Base-by-base conservation (phyloP, 2,797 vertebrate species). In the Tokudaia muenninki region DNA sequence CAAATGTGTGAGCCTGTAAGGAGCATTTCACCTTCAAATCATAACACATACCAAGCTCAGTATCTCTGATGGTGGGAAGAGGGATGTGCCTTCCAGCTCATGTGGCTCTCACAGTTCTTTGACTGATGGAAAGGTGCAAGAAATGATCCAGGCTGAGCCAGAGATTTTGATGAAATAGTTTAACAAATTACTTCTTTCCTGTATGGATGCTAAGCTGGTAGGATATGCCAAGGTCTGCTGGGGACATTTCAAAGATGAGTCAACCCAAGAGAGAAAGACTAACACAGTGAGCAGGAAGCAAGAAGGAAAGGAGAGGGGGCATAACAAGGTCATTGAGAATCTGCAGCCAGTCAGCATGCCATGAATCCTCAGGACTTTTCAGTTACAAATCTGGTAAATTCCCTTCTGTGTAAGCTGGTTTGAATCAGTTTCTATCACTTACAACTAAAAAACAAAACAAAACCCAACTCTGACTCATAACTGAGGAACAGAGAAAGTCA, bases 371-470 rank as follows among this genome's bases (percentile, higher is more conserved):
- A 21, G 78, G 57, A 59, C 22, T 84, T 90, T 90, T 79, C 61
- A 34, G 13, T 88, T 57, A 50, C 6, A 55, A 87, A 59, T 65
- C 17, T 65, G 44, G n/a, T 72, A 19, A 96, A 75, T 82, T 82
- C 74, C 84, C 93, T 72, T 92, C 65, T 72, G 31, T 31, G 34
- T 78, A 41, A 82, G 26, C 26, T 37, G 93, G 34, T 77, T 78
- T 79, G n/a, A 87, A 34, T 95, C 92, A 6, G 61, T 91, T 86
- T 97, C 87, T 84, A 10, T 92, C 90, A 89, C 31, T 88, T 91
- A 72, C 24, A 91, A 95, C 22, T 74, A 70, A 74, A 74, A 57
- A 57, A 11, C 13, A 37, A 72, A 87, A 12, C 21, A 77, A 86
- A 37, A 31, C 17, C 2, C 74, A 63, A 26, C 41, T 63, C 52